Base-by-base conservation (phyloP, 2,888 invertebrate species). In the Willowsia nigromaculata region DNA sequence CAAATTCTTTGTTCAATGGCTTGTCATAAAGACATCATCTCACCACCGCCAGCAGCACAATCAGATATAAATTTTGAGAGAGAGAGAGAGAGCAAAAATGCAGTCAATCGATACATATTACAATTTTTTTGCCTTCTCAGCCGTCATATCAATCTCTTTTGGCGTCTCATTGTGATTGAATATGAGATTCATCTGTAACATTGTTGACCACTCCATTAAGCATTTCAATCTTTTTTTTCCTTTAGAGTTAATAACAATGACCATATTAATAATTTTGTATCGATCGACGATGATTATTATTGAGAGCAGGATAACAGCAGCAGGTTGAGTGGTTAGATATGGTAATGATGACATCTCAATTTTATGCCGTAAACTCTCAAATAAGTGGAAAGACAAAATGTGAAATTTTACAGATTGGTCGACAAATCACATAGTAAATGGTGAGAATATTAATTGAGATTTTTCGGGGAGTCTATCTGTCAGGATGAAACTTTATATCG, bases 141-240 rank as follows among this genome's bases (percentile, higher is more conserved):
- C 59, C 59, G 27, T 59, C 59, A 25, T 59, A 59, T 59, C 59
- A 59, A 59, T 59, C 59, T 59, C 59, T 59, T 59, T 27, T 59
- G 59, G 59, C 59, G 59, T 59, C 59, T 59, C 59, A 59, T 59
- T 59, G 27, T 59, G 59, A 59, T 59, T 59, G 59, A 59, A 59
- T 59, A 59, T 27, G 27, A 59, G 59, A 25, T 59, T 59, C 59
- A 59, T 27, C 53, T 18, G 22, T 59, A 27, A 59, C 15, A 27
- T 0, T 59, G 18, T 27, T 59, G 59, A 59, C 59, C 27, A 59
- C 7, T 59, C 59, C 59, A 59, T 59, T 59, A 59, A 11, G 59
- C 59, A 15, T 3, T 18, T 6, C 27, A 5, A 37, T 4, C 37
- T 6, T 37, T 13, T 43, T 43, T 43, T 43, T 4, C 13, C 9